Evolutionary conservation across 2,888 invertebrate genomes (phyloP), one percentile per base, ranked within the genome.

Genomic region (Hydraecia micacea): DNA sequence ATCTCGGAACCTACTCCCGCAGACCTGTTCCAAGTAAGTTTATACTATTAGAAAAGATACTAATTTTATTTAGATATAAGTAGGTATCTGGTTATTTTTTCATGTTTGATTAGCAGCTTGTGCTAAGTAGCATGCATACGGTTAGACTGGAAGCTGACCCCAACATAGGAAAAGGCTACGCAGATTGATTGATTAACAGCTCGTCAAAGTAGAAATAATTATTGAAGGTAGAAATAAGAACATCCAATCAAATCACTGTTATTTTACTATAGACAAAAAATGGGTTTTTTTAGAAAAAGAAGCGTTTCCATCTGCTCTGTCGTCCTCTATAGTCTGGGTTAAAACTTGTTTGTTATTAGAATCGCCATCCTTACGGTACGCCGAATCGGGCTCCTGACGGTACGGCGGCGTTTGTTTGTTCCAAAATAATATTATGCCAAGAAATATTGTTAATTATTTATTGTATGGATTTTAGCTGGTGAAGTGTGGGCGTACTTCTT

Each of bases 1-100:
- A 96, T 96, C 84, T 96, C 95, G 80, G 96, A 96, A 75, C 97
- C 97, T 0, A 96, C 96, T 6, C 97, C 97, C 0, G 90, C 94
- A 8, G 96, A 97, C 84, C 86, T 97, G 65, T 96, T 97, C 86
- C 93, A 94, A 94, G 96, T 97, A 90, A 82, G 79, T 75, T 52
- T 39, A 60, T 65, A 52, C 18, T 52, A 63, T 39, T 5, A 2
- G 18, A 60, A 71, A 68, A 28, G 39, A 39, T 58, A 28, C 13
- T 6, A 13, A 28, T 60, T 60, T 60, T 15, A 60, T 28, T 15
- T 15, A 58, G 13, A 25, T 49, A 21, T 52, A 52, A 52, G 52
- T n/a, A 28, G 60, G 7, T 60, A n/a, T 42, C 18, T n/a, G 42
- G 18, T 39, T 42, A 67, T 11, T 67, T 67, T 18, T 42, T 42